Conservation (phyloP, 2,888 invertebrate genomes). For the Synanthedon tipuliformis region DNA sequence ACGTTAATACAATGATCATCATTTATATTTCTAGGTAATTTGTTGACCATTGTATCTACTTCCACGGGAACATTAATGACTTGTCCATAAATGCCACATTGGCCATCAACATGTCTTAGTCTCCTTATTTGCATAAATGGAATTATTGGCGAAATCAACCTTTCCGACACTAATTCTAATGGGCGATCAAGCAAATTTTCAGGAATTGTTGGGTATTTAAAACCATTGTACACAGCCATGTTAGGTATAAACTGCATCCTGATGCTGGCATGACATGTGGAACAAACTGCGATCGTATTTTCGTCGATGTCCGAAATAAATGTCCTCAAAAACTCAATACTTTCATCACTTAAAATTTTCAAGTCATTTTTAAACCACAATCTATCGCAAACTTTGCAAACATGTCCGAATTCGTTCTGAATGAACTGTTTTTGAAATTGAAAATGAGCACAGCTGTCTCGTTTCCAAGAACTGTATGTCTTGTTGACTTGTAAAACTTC, state of each 20-base stretch:
- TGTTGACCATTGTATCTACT: constrained; percentile 18
- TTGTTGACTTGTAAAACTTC: too few relatives aligned
- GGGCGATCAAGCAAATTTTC: constrained; percentile 10
- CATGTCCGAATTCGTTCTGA: constrained; percentile 14
- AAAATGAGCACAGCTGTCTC: too few relatives aligned
- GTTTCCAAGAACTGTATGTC: too few relatives aligned
- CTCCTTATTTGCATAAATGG: constrained; percentile 23
- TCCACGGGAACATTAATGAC: constrained; percentile 22
- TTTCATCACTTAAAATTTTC: not conserved
- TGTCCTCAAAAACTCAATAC: too few relatives aligned
- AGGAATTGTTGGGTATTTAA: constrained; percentile 18
- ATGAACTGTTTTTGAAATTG: constrained; percentile 2
- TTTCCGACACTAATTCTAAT: constrained; percentile 14
- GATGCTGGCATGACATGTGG: not conserved
- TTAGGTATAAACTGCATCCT: too few relatives aligned
- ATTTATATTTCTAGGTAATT: constrained; percentile 16
- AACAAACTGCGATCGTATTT: not conserved
- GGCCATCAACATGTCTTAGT: constrained; percentile 17
- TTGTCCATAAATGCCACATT: constrained; percentile 18
- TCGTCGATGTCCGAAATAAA: too few relatives aligned
- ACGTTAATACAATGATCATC: constrained; percentile 10
- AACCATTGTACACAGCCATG: constrained; percentile 11
- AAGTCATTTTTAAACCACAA: constrained; percentile 13
- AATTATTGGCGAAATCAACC: constrained; percentile 18
- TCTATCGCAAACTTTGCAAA: constrained; percentile 16